Evolutionary conservation across 2,113 vertebrate genomes (phyloP), one percentile per base, ranked within the genome.

Genomic region (Sander lucioperca): DNA sequence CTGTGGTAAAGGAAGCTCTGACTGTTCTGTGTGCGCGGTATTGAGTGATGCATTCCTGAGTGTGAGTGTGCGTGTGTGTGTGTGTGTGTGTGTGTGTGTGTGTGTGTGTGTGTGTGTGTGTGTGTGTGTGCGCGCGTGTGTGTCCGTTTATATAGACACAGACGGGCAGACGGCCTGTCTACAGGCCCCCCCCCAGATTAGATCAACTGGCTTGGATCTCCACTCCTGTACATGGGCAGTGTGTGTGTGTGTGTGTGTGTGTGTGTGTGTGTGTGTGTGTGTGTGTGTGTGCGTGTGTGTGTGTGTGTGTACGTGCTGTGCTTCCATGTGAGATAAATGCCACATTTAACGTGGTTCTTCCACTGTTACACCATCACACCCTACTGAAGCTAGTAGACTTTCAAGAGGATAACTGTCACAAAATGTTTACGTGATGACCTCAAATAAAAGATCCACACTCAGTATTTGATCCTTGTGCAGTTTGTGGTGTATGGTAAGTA

Each of bases 41-140:
- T 90, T 94, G 86, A 94, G 71, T 83, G 88, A 88, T 79, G 88
- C 84, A 94, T 94, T 94, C 92, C 92, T 93, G 57, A 79, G 79
- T 64, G 73, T 74, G 82, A 45, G 33, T 6, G 72, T 1, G 33
- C 1, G 5, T 33, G 72, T 56, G 36, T 70, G 72, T 59, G 68
- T 21, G 51, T 12, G 76, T 58, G 47, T 19, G 74, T 76, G 43
- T 16, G 62, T 33, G 58, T 62, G 54, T 76, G 59, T 80, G 90
- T 88, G 30, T 30, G 30, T 30, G 30, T 30, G 65, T 62, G 72
- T 65, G 36, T 67, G 72, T 53, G 68, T 36, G 51, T 15, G 76
- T 58, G 47, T 19, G 74, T 76, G 43, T 16, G n/a, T n/a, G n/a
- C n/a, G n/a, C n/a, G 62, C 27, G 63, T 62, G 54, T 76, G 63